Conservation (phyloP, 2,797 vertebrate genomes). For the Margarornis squamiger region DNA sequence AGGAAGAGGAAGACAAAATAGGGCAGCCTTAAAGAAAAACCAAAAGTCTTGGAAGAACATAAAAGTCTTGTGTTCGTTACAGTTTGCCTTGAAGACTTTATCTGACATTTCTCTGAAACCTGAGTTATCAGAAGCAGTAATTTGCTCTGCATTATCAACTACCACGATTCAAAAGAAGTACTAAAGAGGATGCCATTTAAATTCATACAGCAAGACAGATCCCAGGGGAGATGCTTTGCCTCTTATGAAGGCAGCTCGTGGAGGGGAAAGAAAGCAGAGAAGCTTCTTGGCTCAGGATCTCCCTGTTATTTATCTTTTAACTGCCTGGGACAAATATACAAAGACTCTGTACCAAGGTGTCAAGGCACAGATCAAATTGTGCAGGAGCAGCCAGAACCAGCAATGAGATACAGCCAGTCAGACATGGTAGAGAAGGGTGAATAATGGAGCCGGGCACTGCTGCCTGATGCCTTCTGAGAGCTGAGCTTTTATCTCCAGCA, state of each 20-base stretch:
- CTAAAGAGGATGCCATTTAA: not conserved
- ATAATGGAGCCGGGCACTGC: accelerated
- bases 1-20: constrained; percentile 27
- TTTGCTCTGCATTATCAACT: constrained; percentile 19
- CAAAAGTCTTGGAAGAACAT: constrained; percentile 36
- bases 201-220: not conserved
- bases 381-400: not conserved
- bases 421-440: accelerated
- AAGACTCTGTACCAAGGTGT: not conserved
- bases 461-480: not conserved
- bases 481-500: not conserved
- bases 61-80: constrained; percentile 24
- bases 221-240: not conserved
- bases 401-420: not conserved
- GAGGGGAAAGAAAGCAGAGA: not conserved
- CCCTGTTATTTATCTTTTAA: not conserved
- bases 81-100: constrained; percentile 49
- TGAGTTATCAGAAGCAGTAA: constrained; percentile 31
- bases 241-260: not conserved
- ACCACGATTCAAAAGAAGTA: not conserved
- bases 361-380: not conserved
- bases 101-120: constrained; percentile 39
- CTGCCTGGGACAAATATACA: not conserved
- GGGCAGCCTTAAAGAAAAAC: constrained; percentile 2
- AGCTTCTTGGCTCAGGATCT: not conserved